phyloP scores from a whole-genome alignment of 2,797 vertebrate genomes.

The Peromyscus melanophrys region DNA sequence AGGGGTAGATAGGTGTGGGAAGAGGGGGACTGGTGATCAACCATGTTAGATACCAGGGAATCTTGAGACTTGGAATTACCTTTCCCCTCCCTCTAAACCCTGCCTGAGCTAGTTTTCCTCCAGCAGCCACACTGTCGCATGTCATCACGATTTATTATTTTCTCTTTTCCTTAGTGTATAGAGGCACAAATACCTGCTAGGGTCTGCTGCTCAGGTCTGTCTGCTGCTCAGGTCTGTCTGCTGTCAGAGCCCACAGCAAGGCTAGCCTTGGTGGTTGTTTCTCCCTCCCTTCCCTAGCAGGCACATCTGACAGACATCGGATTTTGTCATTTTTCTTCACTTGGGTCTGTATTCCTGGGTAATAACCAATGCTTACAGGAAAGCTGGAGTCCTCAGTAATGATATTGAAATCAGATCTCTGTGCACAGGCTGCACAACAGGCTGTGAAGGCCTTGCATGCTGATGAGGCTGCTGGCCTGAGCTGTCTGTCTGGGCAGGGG shows the following conservation, averaged over 20 bases:
- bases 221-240: too few species aligned
- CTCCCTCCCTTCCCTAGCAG: neutral
- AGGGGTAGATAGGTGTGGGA: neutral
- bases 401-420: neutral
- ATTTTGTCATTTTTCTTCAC: slow-evolving; percentile 11
- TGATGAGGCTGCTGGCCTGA: neutral
- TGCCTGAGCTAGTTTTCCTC: neutral
- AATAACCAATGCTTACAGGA: neutral
- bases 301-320: neutral
- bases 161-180: neutral
- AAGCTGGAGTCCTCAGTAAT: neutral
- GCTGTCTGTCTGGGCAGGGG: too few species aligned
- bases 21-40: too few species aligned
- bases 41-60: too few species aligned
- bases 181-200: fast-evolving
- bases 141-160: too few species aligned
- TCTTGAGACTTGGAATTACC: neutral
- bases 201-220: fast-evolving
- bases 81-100: too few species aligned
- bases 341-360: neutral
- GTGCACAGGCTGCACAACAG: neutral
- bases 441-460: neutral
- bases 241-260: neutral
- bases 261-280: neutral
- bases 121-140: neutral